phyloP scores from a whole-genome alignment of 2,113 vertebrate genomes.

The Catagonus wagneri region DNA sequence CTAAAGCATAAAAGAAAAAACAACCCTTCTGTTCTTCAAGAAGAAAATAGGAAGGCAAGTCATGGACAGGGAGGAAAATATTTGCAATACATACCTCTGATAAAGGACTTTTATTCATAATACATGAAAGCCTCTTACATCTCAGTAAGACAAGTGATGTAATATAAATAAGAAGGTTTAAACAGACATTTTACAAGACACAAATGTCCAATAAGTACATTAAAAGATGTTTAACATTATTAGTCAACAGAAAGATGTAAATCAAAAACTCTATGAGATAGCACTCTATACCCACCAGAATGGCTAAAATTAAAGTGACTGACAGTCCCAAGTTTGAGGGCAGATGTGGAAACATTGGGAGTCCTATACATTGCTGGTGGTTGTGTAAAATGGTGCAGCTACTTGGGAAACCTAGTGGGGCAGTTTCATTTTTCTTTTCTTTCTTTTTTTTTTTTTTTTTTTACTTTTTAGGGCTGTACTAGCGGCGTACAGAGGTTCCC shows the following conservation, averaged over 20 bases:
- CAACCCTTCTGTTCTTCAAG: not conserved
- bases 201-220: not conserved
- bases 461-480: no score
- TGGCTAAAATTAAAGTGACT: conserved; percentile 17
- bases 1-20: conserved; percentile 11
- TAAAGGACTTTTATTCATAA: not conserved
- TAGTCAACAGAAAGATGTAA: conserved; percentile 26
- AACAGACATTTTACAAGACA: not conserved
- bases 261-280: conserved; percentile 40
- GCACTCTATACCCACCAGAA: not conserved
- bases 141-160: conserved; percentile 13
- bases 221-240: conserved; percentile 12
- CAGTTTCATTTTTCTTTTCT: not conserved
- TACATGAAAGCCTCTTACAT: not conserved
- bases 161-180: not conserved
- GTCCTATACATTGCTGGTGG: not conserved
- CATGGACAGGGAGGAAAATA: conserved; percentile 13
- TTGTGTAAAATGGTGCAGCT: not conserved
- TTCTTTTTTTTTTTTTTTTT: no score
- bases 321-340: not conserved
- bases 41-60: conserved; percentile 11
- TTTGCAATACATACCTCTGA: not conserved
- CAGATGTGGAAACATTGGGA: not conserved
- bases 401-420: conserved; percentile 8
- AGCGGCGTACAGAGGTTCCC: no score